These are phyloP conservation scores for Lethrus apterus DNA, from an alignment of 1,140 invertebrate genomes.

Conservation along the genomic window DNA sequence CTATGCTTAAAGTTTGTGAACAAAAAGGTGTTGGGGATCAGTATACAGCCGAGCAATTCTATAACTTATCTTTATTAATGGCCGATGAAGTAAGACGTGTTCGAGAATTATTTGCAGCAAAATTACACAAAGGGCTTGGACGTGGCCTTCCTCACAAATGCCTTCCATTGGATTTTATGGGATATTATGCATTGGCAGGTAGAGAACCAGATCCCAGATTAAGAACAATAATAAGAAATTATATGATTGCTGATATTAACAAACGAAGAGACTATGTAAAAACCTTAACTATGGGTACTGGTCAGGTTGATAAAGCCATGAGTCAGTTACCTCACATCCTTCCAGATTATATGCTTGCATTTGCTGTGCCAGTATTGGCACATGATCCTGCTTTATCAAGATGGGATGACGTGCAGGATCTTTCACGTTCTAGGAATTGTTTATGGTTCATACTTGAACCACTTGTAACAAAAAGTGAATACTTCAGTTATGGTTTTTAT, in stretches of 20 bases:
- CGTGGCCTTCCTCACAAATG: slow-evolving; percentile 79
- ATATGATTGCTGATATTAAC: slow-evolving; percentile 79
- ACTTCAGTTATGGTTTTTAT: slow-evolving; percentile 93
- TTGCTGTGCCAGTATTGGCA: slow-evolving; percentile 86
- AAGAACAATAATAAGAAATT: slow-evolving; percentile 43
- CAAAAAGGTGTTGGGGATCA: slow-evolving; percentile 93
- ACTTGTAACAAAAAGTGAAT: slow-evolving; percentile 85
- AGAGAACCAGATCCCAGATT: slow-evolving; percentile 69
- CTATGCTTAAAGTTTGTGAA: slow-evolving; percentile 94
- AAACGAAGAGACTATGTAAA: slow-evolving; percentile 88
- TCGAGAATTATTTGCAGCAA: slow-evolving; percentile 79
- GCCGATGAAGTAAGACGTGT: slow-evolving; percentile 86
- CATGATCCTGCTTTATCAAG: slow-evolving; percentile 80
- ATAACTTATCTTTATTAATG: slow-evolving; percentile 85
- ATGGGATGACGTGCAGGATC: slow-evolving; percentile 64
- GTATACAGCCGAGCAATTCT: slow-evolving; percentile 90
- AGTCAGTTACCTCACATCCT: slow-evolving; percentile 76
- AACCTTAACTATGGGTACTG: slow-evolving; percentile 53
- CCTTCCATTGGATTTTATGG: slow-evolving; percentile 94
- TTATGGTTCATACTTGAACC: slow-evolving; percentile 92
- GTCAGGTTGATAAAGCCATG: slow-evolving; percentile 56
- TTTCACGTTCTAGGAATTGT: slow-evolving; percentile 74
- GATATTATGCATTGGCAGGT: slow-evolving; percentile 83
- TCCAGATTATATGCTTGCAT: slow-evolving; percentile 94
- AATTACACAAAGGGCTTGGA: slow-evolving; percentile 83